Evolutionary conservation across 53 echinoderm and acorn worm genomes (phyloP).

Genomic region (Stichopus horrens): DNA sequence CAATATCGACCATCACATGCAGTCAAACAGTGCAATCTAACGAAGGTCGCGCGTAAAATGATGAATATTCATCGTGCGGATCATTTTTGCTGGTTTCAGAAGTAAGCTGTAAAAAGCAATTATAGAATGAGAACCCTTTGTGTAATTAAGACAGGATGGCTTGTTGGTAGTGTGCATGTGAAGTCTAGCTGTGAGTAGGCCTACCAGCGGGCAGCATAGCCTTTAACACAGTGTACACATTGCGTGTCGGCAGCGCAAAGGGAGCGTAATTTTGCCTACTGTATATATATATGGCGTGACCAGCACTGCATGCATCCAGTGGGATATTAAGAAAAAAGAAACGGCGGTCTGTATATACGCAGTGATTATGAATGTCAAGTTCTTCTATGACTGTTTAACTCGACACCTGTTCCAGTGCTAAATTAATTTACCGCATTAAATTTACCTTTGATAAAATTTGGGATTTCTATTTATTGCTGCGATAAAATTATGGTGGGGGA

Average conservation of each 20-base stretch:
- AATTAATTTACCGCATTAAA: not conserved
- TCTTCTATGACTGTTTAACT: not conserved
- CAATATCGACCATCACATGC: not conserved
- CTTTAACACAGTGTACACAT: not conserved
- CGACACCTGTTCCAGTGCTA: not conserved
- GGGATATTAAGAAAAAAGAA: not conserved
- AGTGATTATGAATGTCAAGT: not conserved
- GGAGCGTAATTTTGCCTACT: too few relatives aligned
- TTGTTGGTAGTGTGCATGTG: conserved; percentile 32
- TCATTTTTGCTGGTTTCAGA: conserved; percentile 46
- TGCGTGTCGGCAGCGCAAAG: too few relatives aligned
- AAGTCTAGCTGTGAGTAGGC: not conserved
- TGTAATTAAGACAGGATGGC: conserved; percentile 46
- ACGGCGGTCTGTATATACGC: not conserved
- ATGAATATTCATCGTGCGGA: conserved; percentile 26
- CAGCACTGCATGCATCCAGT: not conserved
- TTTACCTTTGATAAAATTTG: too few relatives aligned
- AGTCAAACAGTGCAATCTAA: conserved; percentile 3
- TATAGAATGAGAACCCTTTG: conserved; percentile 44
- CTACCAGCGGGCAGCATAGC: not conserved
- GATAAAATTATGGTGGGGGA: too few relatives aligned
- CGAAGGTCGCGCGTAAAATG: conserved; percentile 8
- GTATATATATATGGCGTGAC: not conserved
- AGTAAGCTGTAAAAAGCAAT: conserved; percentile 53
- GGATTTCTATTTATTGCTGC: too few relatives aligned